Base-by-base conservation (phyloP, 2,113 vertebrate species). In the Sceloporus tristichus region DNA sequence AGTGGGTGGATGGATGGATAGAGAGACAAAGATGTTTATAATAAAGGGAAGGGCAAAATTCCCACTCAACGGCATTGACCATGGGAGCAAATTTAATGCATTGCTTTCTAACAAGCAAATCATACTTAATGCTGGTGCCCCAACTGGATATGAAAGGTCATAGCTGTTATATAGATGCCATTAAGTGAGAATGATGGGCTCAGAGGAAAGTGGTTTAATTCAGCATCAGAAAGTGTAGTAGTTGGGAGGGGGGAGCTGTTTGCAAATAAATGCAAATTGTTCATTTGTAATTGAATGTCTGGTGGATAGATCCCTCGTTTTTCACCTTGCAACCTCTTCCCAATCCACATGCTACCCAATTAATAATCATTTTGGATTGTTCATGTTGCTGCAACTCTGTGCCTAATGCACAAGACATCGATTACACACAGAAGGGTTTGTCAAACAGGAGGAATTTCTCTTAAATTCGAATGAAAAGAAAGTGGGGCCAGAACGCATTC, bases 181-280 rank as follows among this genome's bases (percentile, higher is more conserved):
- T 53, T 53, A 9, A 73, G 48, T 13, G 65, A 10, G 40, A 84
- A 3, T 71, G 8, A 84, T 25, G 48, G 29, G 8, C 54, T 54
- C 29, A 2, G 48, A 27, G n/a, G n/a, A 59, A 56, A 8, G 42
- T 42, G 2, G 42, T 34, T 53, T 84, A 27, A 53, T 53, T 53
- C 42, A 71, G 14, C 53, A 9, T 29, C 29, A 8, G 53, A 79
- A 9, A 53, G 27, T n/a, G 8, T 3, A 34, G 65, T 40, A 9
- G 53, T 29, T 34, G 16, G 1, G 5, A 2, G 2, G 16, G 1
- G 2, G 9, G 4, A 29, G 3, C 8, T 18, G 48, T 6, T 25
- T 38, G 21, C 23, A 25, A 62, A 48, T 7, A 70, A 21, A 13
- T 68, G 25, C 66, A 48, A 16, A 66, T 21, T 6, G 1, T 13